Evolutionary conservation across 2,113 vertebrate genomes (phyloP), one percentile per base, ranked within the genome.

Genomic region (Centropus unirufus): DNA sequence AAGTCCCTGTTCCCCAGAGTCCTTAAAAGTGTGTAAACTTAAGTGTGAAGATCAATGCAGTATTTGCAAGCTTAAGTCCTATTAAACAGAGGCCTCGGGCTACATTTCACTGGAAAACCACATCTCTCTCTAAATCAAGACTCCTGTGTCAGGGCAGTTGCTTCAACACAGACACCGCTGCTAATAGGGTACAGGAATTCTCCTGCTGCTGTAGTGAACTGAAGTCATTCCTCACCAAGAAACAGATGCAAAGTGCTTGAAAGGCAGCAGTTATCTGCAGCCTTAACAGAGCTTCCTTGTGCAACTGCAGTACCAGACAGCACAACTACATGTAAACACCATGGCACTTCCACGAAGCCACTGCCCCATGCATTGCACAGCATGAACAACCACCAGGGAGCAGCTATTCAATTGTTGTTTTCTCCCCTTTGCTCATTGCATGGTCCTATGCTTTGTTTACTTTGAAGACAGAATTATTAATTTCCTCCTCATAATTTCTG

Each of bases 251-350:
- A 77, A 62, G 30, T 17, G 32, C 44, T 59, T 32, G 34, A 61
- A 84, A 92, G 15, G 32, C 39, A 19, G 49, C 39, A 61, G 73
- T 61, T 26, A 66, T 12, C 23, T 69, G 55, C 46, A 76, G 8
- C 49, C 20, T 47, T 39, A n/a, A 34, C 4, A 8, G 40, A 73
- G 36, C 8, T 18, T 83, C 55, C 46, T 10, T 18, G 29, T 42
- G 64, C 8, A 30, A 10, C 39, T 39, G 63, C 55, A 78, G 86
- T 74, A 64, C 17, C 68, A 73, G 49, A 4, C 44, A 83, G 68
- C 7, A 34, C 29, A 76, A 42, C 14, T 3, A 40, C 29, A 57
- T 0, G 1, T 3, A 26, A 34, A 42, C 21, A 9, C 4, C 0
- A 0, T 2, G 1, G 16, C 59, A 68, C 10, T 20, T 55, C 52